Conservation (phyloP, 2,797 vertebrate genomes). For the Phyllotis vaccarum region DNA sequence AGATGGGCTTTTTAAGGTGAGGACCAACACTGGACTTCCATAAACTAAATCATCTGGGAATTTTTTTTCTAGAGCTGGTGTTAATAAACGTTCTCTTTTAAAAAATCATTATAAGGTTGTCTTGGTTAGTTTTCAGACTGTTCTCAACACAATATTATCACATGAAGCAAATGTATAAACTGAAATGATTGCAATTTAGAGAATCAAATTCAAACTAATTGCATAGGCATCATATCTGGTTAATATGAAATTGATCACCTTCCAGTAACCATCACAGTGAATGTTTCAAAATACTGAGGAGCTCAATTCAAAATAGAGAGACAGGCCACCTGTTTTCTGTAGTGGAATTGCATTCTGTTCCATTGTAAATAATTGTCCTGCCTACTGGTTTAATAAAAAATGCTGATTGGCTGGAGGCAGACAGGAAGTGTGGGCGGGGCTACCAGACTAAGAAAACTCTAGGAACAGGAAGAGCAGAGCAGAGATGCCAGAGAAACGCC, state of each 20-base stretch:
- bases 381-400: too few species aligned
- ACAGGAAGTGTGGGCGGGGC: too few species aligned
- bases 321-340: neutral
- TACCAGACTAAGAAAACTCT: too few species aligned
- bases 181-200: conserved; percentile 40
- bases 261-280: neutral
- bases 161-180: conserved; percentile 31
- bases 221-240: neutral
- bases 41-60: neutral
- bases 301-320: neutral
- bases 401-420: too few species aligned
- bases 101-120: neutral
- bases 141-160: conserved; percentile 45
- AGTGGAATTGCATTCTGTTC: too few species aligned
- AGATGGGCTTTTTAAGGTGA: neutral
- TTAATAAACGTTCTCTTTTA: neutral
- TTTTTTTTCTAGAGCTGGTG: conserved; percentile 3
- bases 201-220: conserved; percentile 33
- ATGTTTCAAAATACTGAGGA: conserved; percentile 1
- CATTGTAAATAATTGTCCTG: too few species aligned
- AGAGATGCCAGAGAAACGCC: too few species aligned
- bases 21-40: neutral
- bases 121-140: conserved; percentile 49
- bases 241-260: conserved; percentile 35
- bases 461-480: too few species aligned